Evolutionary conservation across 2,888 invertebrate species (phyloP), one percentile per base, ranked within the genome.

Genomic region (Tuta absoluta): DNA sequence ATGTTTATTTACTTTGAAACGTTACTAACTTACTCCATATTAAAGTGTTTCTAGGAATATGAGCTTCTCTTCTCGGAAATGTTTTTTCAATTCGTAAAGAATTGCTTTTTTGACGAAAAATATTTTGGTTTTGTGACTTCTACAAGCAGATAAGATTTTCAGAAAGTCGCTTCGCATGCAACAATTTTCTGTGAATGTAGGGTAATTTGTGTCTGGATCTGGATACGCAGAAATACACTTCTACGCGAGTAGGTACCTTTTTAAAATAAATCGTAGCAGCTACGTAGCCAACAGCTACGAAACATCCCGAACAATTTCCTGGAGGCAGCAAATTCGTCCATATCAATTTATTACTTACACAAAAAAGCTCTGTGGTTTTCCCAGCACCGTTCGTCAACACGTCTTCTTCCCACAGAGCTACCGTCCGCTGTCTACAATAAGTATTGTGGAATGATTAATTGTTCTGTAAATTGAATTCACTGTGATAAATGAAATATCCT

Each of bases 401-500:
- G 23, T 23, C 51, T 49, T 49, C 11, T 11, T 62, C 69, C 75
- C 72, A 77, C 79, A 80, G 78, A 81, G 79, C 79, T 77, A 82
- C 84, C 79, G 85, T 49, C 85, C 87, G 86, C 86, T 85, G 87
- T 87, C 88, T 85, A 84, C 88, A 89, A 86, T 86, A 87, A 87
- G 90, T 89, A 89, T 89, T 88, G 85, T 86, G 81, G 85, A 89
- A 91, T 91, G 91, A 91, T 89, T 90, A 91, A 91, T 91, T 89
- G 90, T 89, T 87, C 86, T 88, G 86, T 88, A 89, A 90, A 91
- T 91, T 91, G 89, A 91, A 90, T 89, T 90, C 91, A 89, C 87
- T 88, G 88, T 90, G 91, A 91, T 91, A 89, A 91, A 91, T 91
- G 90, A 91, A 90, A 90, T 90, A 89, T 89, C 85, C 87, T 81